Percentiles rank a stretch among this genome's conserved stretches.
phyloP scores from a whole-genome alignment of 1,140 invertebrate species.

The Diabrotica virgifera region DNA sequence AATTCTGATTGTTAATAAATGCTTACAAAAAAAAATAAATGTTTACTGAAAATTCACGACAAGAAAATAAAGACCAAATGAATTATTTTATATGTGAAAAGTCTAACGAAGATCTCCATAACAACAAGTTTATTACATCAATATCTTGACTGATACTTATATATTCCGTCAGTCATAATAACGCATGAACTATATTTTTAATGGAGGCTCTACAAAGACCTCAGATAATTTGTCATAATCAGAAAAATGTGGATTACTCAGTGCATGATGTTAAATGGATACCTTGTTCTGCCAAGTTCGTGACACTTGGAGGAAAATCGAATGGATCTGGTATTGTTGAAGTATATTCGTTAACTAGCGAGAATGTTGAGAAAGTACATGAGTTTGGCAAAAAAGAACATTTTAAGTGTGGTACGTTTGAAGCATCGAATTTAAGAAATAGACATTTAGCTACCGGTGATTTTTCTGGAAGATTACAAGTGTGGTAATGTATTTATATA shows the following conservation, averaged over 20 bases:
- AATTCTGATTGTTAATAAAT: too few relatives aligned
- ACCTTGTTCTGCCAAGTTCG: conserved; percentile 87
- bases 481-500: conserved; percentile 60
- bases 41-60: too few relatives aligned
- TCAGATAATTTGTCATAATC: conserved; percentile 84
- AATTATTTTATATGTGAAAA: too few relatives aligned
- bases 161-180: too few relatives aligned
- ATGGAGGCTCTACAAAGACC: conserved; percentile 70
- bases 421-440: conserved; percentile 74
- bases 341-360: conserved; percentile 78
- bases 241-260: conserved; percentile 81
- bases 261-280: conserved; percentile 94
- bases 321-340: conserved; percentile 81
- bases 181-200: background rate
- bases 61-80: too few relatives aligned
- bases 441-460: conserved; percentile 86
- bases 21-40: too few relatives aligned
- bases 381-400: conserved; percentile 74
- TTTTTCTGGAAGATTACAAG: conserved; percentile 82
- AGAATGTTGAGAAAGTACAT: conserved; percentile 69
- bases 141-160: too few relatives aligned
- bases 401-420: conserved; percentile 93
- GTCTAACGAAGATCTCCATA: too few relatives aligned
- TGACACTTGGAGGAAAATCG: conserved; percentile 81
- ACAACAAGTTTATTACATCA: too few relatives aligned